These are phyloP conservation scores for Lepus americanus DNA, from an alignment of 2,113 vertebrate genomes.

Conservation along the genomic window DNA sequence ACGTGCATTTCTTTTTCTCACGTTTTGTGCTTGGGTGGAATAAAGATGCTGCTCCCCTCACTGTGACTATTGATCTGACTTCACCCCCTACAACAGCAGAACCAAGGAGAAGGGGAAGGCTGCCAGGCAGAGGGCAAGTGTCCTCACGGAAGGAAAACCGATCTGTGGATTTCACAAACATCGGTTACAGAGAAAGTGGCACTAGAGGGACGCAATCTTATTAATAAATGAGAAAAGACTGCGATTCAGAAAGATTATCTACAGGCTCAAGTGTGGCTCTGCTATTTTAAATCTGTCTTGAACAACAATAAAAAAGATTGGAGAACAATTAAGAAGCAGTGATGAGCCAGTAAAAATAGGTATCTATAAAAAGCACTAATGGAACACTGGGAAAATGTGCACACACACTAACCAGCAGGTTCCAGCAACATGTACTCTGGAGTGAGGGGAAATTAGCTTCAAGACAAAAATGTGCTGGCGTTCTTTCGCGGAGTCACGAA, in stretches of 20 bases:
- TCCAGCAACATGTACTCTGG: not conserved
- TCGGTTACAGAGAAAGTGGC: constrained; percentile 26
- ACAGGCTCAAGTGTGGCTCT: constrained; percentile 16
- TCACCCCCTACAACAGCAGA: constrained; percentile 1
- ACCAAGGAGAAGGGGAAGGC: not conserved
- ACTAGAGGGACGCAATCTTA: not conserved
- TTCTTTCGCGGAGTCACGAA: not conserved
- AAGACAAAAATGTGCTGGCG: not conserved
- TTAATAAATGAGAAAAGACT: constrained; percentile 27
- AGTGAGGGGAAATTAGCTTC: not conserved
- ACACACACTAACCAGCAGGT: constrained; percentile 49
- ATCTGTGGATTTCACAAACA: not conserved
- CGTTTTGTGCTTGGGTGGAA: not conserved
- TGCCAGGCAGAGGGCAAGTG: not conserved
- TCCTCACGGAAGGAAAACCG: not conserved
- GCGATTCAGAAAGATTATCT: constrained; percentile 31
- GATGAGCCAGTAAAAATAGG: constrained; percentile 78
- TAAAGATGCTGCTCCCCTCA: not conserved
- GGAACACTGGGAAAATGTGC: constrained; percentile 65
- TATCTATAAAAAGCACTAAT: constrained; percentile 78
- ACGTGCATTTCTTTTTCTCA: not conserved
- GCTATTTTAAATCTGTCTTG: constrained; percentile 70
- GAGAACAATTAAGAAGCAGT: constrained; percentile 80
- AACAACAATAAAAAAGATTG: constrained; percentile 70
- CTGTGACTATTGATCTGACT: not conserved